These are phyloP conservation scores for Sinocyclocheilus anophthalmus DNA, from an alignment of 2,113 vertebrate genomes.

Conservation along the genomic window DNA sequence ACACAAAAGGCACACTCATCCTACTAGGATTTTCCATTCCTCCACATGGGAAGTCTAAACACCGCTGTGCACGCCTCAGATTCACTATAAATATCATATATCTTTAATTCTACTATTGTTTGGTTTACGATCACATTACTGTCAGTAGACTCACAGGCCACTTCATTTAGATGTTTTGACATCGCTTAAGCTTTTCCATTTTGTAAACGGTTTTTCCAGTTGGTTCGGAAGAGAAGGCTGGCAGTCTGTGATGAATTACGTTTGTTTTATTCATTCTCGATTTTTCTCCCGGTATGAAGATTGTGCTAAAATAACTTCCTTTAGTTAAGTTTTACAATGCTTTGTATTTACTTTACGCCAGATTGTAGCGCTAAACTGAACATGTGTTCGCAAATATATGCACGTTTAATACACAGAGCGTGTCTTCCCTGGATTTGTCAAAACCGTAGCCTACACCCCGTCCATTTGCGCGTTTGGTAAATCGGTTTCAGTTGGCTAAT, in stretches of 20 bases:
- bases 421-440: slow-evolving; percentile 24
- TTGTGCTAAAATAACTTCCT: slow-evolving; percentile 15
- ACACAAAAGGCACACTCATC: slow-evolving; percentile 18
- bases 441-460: not conserved
- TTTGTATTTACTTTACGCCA: not conserved
- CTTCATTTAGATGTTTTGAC: slow-evolving; percentile 31
- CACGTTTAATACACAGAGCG: not conserved
- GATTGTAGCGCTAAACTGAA: not conserved
- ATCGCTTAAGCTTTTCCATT: slow-evolving; percentile 33
- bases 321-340: not conserved
- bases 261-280: slow-evolving; percentile 2
- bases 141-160: slow-evolving; percentile 13
- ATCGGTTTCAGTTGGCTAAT: slow-evolving; percentile 60
- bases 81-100: slow-evolving; percentile 23
- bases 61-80: slow-evolving; percentile 4
- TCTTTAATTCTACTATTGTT: slow-evolving; percentile 25
- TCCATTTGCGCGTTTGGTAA: slow-evolving; percentile 44
- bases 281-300: not conserved
- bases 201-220: slow-evolving; percentile 9
- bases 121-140: slow-evolving; percentile 34
- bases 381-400: not conserved
- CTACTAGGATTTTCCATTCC: slow-evolving; percentile 26
- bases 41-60: slow-evolving; percentile 27
- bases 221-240: slow-evolving; percentile 7
- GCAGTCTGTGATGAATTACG: slow-evolving; percentile 34